A percentile compares a stretch with the other conserved stretches of the same genome.
Conservation (phyloP, 2,797 vertebrate genomes). For the Danio tinwini region DNA sequence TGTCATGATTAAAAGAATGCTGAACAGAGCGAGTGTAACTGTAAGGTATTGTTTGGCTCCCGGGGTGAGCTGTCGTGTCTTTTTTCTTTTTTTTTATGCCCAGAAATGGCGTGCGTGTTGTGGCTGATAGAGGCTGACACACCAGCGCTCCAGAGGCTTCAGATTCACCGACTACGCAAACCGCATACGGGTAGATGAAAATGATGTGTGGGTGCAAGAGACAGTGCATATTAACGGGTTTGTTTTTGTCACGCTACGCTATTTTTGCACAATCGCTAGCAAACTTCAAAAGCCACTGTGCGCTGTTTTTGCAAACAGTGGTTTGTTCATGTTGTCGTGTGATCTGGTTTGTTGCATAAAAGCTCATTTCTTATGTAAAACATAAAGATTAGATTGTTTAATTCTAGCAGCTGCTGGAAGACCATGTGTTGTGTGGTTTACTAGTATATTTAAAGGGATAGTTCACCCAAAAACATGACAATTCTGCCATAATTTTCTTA, state of each 20-base stretch:
- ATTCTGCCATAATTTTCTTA: too few species aligned
- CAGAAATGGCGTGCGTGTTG: constrained; percentile 59
- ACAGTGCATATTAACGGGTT: constrained; percentile 25
- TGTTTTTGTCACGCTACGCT: constrained; percentile 42
- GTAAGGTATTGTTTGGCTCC: constrained; percentile 57
- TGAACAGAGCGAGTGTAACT: constrained; percentile 46
- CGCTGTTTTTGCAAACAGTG: background rate
- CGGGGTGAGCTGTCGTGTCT: constrained; percentile 38
- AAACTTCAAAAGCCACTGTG: constrained; percentile 36
- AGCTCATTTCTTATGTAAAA: background rate
- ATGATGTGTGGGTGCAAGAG: constrained; percentile 45
- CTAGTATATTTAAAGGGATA: too few species aligned
- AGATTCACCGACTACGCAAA: constrained; percentile 51
- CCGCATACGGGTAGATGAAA: constrained; percentile 53
- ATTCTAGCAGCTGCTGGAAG: constrained; percentile 1
- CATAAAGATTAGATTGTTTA: background rate
- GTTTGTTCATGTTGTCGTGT: background rate
- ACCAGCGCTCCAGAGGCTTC: constrained; percentile 49
- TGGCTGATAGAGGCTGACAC: constrained; percentile 55
- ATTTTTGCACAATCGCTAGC: constrained; percentile 47
- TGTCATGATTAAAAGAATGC: constrained; percentile 57
- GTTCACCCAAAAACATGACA: too few species aligned
- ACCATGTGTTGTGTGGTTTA: background rate
- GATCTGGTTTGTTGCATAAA: background rate
- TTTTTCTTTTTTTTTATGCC: constrained; percentile 48